Percentiles rank a stretch among this genome's conserved stretches.
Conservation (phyloP, 1,140 invertebrate genomes). For the Hypothenemus hampei region DNA sequence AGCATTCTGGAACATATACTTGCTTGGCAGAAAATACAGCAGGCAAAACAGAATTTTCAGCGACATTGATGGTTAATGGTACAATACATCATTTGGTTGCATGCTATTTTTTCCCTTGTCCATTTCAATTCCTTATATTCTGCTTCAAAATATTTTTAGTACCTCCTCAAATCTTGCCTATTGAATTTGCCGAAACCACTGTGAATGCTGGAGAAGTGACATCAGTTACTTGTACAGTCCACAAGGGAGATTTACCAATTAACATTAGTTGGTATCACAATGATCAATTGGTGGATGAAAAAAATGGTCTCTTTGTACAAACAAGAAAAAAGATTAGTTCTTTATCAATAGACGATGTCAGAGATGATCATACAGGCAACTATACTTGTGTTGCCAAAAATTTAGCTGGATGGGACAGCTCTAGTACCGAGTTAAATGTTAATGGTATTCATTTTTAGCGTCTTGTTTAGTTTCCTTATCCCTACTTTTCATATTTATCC, state of each 20-base stretch:
- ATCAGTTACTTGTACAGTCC: constrained; percentile 57
- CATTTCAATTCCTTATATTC: no score
- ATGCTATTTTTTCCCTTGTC: constrained; percentile 5
- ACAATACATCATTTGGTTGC: constrained; percentile 44
- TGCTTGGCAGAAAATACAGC: constrained; percentile 60
- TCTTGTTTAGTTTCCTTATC: not conserved
- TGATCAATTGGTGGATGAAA: constrained; percentile 41
- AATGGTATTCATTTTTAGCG: constrained; percentile 51
- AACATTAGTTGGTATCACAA: constrained; percentile 60
- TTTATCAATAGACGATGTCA: constrained; percentile 56
- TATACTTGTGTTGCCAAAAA: constrained; percentile 62
- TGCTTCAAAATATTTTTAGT: constrained; percentile 44
- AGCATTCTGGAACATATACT: constrained; percentile 75
- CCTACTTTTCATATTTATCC: not conserved
- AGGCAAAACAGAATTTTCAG: constrained; percentile 55
- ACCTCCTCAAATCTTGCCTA: constrained; percentile 56
- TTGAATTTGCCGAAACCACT: constrained; percentile 57
- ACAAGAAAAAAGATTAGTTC: constrained; percentile 35
- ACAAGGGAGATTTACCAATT: constrained; percentile 62
- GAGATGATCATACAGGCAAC: constrained; percentile 56
- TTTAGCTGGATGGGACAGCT: constrained; percentile 54
- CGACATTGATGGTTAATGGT: constrained; percentile 62
- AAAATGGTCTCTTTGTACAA: constrained; percentile 34
- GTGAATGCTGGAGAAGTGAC: constrained; percentile 59
- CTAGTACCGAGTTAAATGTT: constrained; percentile 57